phyloP scores from a whole-genome alignment of 2,797 vertebrate species.

The Sebastes cheni region DNA sequence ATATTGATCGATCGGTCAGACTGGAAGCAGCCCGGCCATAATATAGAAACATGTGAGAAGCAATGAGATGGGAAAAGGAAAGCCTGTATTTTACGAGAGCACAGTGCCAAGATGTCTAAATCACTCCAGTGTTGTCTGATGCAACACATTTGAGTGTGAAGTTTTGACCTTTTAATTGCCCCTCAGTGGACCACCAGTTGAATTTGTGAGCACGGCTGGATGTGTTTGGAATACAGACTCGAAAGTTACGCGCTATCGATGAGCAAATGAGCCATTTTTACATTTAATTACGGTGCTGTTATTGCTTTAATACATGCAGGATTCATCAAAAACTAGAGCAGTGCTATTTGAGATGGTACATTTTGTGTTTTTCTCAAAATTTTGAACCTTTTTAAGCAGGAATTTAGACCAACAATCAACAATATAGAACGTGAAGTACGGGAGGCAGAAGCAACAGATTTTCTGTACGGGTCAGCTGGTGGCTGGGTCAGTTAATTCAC shows the following conservation, averaged over 20 bases:
- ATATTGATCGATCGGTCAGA: background rate
- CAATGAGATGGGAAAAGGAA: background rate
- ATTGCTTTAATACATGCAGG: background rate
- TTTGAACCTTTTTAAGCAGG: slow-evolving; percentile 13
- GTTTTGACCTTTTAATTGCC: slow-evolving; percentile 29
- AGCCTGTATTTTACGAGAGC: background rate
- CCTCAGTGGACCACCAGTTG: background rate
- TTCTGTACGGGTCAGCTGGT: background rate
- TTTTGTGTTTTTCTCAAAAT: background rate
- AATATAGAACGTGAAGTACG: background rate
- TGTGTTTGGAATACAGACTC: slow-evolving; percentile 1
- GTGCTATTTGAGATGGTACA: background rate
- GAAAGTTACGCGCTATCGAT: background rate
- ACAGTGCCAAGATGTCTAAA: background rate
- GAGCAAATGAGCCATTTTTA: background rate
- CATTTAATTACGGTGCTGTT: background rate
- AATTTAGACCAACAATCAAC: background rate
- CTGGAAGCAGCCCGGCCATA: background rate
- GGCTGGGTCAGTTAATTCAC: background rate
- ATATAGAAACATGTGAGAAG: background rate
- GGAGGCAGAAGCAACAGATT: background rate
- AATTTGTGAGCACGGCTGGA: background rate
- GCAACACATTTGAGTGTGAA: slow-evolving; percentile 7
- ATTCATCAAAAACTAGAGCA: background rate
- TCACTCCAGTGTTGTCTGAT: background rate